phyloP scores from a whole-genome alignment of 2,888 invertebrate species.

The Rhaphigaster nebulosa region DNA sequence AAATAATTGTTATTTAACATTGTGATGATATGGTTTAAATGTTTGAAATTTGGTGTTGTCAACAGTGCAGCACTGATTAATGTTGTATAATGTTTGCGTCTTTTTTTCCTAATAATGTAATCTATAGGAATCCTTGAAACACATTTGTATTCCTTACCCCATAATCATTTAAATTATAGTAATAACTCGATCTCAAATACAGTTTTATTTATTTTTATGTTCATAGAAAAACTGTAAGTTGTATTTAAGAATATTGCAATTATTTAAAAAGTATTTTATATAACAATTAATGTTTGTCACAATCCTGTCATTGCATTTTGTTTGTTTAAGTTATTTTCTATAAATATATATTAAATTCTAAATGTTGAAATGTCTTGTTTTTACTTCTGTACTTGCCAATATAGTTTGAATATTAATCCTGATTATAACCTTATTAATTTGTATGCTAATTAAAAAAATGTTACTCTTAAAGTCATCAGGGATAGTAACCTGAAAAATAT shows the following conservation, averaged over 20 bases:
- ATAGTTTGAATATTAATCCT: neutral
- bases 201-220: neutral
- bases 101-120: neutral
- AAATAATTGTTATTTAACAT: neutral
- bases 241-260: conserved; percentile 6
- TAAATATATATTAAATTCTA: neutral
- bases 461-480: too few relatives aligned
- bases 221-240: conserved; percentile 3
- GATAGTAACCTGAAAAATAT: too few relatives aligned
- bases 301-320: conserved; percentile 5
- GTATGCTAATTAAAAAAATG: neutral
- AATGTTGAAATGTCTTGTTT: conserved; percentile 8
- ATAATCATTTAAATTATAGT: conserved; percentile 1
- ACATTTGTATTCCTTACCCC: neutral
- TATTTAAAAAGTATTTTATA: neutral
- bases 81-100: neutral
- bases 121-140: neutral
- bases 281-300: neutral
- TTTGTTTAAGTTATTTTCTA: conserved; percentile 20
- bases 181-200: neutral
- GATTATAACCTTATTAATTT: neutral
- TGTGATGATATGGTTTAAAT: neutral
- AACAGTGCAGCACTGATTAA: neutral
- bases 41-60: neutral
- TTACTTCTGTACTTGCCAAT: neutral